Conservation (phyloP, 1,140 invertebrate genomes). For the Fragariocoptes setiger region DNA sequence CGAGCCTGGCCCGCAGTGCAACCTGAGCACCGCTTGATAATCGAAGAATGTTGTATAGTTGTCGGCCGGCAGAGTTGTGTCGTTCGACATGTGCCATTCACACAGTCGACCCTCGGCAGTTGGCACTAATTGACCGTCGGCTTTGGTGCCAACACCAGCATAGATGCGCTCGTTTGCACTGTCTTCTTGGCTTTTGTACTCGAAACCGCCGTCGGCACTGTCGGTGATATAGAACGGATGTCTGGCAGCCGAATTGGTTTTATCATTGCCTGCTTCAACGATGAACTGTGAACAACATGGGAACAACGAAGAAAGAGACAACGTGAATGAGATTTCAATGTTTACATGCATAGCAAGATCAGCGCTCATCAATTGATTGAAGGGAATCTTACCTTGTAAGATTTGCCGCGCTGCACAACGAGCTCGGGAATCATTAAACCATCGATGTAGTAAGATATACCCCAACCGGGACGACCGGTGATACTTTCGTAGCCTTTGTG, state of each 20-base stretch:
- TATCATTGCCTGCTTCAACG: slow-evolving; percentile 48
- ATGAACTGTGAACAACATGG: too few relatives aligned
- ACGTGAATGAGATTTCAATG: too few relatives aligned
- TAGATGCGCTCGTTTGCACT: slow-evolving; percentile 44
- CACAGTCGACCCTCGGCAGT: slow-evolving; percentile 33
- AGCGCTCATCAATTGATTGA: too few relatives aligned
- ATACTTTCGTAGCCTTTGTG: slow-evolving; percentile 12
- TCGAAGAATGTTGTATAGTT: slow-evolving; percentile 44
- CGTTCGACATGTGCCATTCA: slow-evolving; percentile 28
- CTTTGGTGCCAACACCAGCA: slow-evolving; percentile 35
- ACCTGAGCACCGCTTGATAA: slow-evolving; percentile 44
- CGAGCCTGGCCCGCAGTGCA: slow-evolving; percentile 32
- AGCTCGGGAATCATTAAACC: slow-evolving; percentile 69
- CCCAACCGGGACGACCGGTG: slow-evolving; percentile 54
- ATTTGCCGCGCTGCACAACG: slow-evolving; percentile 52
- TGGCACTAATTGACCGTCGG: slow-evolving; percentile 25
- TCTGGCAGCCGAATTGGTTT: slow-evolving; percentile 40
- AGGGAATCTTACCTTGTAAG: too few relatives aligned
- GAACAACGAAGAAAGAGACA: too few relatives aligned
- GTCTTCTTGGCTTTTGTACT: slow-evolving; percentile 48
- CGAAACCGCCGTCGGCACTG: slow-evolving; percentile 57
- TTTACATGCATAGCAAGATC: too few relatives aligned
- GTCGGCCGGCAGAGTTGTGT: slow-evolving; percentile 22
- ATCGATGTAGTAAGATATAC: slow-evolving; percentile 79
- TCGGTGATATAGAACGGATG: slow-evolving; percentile 87